Percentiles rank a stretch among this genome's conserved stretches.
Evolutionary conservation across 2,113 vertebrate species (phyloP).

Genomic region (Calyptomena viridis): DNA sequence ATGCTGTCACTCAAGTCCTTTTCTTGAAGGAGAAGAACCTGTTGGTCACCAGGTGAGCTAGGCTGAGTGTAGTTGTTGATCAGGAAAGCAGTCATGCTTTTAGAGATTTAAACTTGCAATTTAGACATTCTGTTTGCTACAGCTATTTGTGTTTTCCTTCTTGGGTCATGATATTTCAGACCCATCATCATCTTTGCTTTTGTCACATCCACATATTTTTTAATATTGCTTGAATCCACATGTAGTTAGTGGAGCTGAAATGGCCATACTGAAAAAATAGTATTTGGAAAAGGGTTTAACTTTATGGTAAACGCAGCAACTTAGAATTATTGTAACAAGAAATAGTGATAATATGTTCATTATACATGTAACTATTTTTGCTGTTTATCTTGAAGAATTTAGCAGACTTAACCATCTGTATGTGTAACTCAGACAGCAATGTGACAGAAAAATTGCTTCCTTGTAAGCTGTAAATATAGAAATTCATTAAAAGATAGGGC

Average conservation of each 20-base stretch:
- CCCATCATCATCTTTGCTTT: neutral
- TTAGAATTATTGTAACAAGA: neutral
- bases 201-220: neutral
- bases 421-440: neutral
- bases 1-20: slow-evolving; percentile 85
- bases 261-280: neutral
- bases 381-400: neutral
- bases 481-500: neutral
- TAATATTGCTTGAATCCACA: neutral
- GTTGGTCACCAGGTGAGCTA: slow-evolving; percentile 86
- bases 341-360: neutral
- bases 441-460: neutral
- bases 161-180: neutral
- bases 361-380: neutral
- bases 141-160: neutral
- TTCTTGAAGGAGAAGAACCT: slow-evolving; percentile 90
- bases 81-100: neutral
- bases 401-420: neutral
- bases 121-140: neutral
- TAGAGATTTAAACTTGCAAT: neutral
- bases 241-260: neutral
- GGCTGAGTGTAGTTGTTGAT: neutral
- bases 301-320: neutral
- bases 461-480: neutral
- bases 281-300: neutral